Evolutionary conservation across 2,113 vertebrate genomes (phyloP).

Genomic region (Megaceryle torquata): DNA sequence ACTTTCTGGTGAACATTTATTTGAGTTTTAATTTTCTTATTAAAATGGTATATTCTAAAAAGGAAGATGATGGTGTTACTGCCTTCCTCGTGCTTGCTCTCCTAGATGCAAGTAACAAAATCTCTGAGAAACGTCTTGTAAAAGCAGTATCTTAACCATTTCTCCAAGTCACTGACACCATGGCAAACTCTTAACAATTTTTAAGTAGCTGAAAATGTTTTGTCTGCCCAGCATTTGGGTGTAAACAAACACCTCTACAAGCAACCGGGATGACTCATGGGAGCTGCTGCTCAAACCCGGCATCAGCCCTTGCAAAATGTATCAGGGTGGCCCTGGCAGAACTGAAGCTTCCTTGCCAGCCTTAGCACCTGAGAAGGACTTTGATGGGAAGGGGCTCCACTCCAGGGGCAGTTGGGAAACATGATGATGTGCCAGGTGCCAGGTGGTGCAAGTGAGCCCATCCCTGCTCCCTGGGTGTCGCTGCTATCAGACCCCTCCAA

Average conservation of each 20-base stretch:
- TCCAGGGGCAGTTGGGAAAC: rapidly evolving
- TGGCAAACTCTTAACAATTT: background rate
- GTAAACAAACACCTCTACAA: background rate
- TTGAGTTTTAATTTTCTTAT: conserved; percentile 27
- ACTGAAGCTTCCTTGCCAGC: background rate
- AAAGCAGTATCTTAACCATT: background rate
- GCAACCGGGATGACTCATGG: background rate
- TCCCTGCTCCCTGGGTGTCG: rapidly evolving
- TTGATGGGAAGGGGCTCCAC: background rate
- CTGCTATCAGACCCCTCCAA: background rate
- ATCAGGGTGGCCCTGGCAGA: background rate
- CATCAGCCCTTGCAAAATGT: background rate
- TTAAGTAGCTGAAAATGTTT: background rate
- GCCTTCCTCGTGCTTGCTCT: background rate
- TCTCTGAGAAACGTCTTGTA: background rate
- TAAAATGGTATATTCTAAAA: background rate
- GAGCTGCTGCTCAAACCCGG: background rate
- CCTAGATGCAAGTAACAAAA: background rate
- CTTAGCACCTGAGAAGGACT: background rate
- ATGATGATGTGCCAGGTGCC: background rate
- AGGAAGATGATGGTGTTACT: background rate
- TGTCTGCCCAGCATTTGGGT: background rate
- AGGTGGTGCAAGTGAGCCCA: background rate
- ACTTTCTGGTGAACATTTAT: conserved; percentile 23
- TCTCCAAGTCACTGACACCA: background rate